phyloP scores from a whole-genome alignment of 2,888 invertebrate species.

The Neuroscelio doddi region DNA sequence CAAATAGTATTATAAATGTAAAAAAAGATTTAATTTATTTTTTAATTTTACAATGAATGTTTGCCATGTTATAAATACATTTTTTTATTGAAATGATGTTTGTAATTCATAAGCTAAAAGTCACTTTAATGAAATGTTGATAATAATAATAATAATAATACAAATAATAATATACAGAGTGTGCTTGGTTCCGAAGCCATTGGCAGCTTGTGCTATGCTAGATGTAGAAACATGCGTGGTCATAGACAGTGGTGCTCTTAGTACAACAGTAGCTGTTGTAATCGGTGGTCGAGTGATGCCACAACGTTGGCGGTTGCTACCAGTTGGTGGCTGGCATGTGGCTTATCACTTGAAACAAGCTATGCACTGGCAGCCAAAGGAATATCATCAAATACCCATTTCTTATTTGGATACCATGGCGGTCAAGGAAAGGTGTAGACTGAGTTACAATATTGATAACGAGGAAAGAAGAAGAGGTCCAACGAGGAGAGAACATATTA shows the following conservation, averaged over 20 bases:
- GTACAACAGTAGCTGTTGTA: conserved; percentile 71
- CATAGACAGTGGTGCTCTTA: conserved; percentile 71
- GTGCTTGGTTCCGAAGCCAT: conserved; percentile 70
- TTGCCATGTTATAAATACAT: no score
- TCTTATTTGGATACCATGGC: conserved; percentile 68
- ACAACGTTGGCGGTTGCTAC: conserved; percentile 66
- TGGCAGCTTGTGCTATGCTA: conserved; percentile 69
- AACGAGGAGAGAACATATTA: conserved; percentile 62
- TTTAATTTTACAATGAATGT: no score
- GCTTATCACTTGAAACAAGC: conserved; percentile 70
- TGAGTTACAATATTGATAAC: conserved; percentile 69
- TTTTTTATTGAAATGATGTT: no score
- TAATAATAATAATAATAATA: no score
- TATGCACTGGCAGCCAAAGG: conserved; percentile 69
- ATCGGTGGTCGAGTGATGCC: conserved; percentile 69
- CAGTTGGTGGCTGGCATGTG: conserved; percentile 72
- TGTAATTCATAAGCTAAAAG: no score
- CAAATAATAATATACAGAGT: no score
- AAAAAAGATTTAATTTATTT: no score
- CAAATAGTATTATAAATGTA: no score
- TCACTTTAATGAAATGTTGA: no score
- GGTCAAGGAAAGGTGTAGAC: conserved; percentile 69
- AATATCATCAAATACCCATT: conserved; percentile 69
- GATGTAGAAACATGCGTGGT: conserved; percentile 71
- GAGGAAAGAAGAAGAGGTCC: conserved; percentile 60